phyloP scores from a whole-genome alignment of 1,140 invertebrate species.

The Tigriopus japonicus region DNA sequence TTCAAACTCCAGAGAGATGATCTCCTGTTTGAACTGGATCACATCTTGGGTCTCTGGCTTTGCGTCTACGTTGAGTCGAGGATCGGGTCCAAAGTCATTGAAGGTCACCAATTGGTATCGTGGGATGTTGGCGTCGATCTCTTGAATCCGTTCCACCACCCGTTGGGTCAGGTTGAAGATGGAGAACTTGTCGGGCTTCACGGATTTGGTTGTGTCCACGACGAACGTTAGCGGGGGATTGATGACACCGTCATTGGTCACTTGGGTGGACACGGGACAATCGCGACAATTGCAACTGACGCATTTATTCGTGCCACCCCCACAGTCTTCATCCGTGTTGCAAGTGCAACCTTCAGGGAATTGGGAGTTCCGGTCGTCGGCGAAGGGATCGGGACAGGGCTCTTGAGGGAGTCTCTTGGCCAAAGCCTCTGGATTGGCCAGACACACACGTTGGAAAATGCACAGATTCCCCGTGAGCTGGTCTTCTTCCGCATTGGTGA shows the following conservation, averaged over 20 bases:
- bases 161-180: constrained; percentile 15
- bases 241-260: background rate
- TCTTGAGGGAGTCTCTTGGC: background rate
- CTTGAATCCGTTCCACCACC: constrained; percentile 16
- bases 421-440: background rate
- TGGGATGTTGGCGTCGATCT: constrained; percentile 13
- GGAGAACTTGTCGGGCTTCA: constrained; percentile 15
- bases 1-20: constrained; percentile 3
- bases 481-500: background rate
- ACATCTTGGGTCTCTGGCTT: constrained; percentile 1
- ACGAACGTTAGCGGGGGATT: constrained; percentile 11
- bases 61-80: background rate
- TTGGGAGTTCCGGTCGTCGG: background rate
- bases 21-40: constrained; percentile 1
- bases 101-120: constrained; percentile 9
- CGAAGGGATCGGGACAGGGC: background rate
- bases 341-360: background rate
- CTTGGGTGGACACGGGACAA: constrained; percentile 7
- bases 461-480: background rate
- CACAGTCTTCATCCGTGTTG: background rate
- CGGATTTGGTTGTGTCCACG: constrained; percentile 11
- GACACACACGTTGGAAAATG: constrained; percentile 1
- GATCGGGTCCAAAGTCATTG: constrained; percentile 11
- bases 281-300: constrained; percentile 1
- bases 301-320: background rate